phyloP scores from a whole-genome alignment of 2,797 vertebrate genomes.

The Betta splendens region DNA sequence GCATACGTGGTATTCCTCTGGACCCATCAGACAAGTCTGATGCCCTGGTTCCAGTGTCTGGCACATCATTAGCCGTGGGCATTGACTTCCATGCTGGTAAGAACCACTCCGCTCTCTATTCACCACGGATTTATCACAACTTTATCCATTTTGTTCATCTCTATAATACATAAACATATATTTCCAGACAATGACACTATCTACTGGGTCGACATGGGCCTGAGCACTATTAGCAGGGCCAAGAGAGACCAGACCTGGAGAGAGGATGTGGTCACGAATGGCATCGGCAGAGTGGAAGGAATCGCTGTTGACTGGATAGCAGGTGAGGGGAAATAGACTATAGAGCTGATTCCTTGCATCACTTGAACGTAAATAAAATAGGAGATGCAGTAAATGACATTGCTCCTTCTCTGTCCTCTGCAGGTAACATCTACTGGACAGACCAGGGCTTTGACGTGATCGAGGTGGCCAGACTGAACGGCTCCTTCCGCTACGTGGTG shows the following conservation, averaged over 20 bases:
- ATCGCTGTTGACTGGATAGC: conserved; percentile 97
- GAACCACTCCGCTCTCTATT: too few relatives aligned
- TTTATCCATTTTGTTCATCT: not conserved
- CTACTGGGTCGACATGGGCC: conserved; percentile 98
- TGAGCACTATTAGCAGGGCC: conserved; percentile 93
- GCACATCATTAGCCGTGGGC: conserved; percentile 93
- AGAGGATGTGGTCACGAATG: conserved; percentile 92
- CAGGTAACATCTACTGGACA: conserved; percentile 99
- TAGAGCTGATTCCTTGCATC: not conserved
- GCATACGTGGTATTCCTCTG: conserved; percentile 94
- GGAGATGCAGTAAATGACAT: not conserved
- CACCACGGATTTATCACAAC: too few relatives aligned
- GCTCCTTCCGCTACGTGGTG: conserved; percentile 97
- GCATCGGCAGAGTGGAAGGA: conserved; percentile 94
- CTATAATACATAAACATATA: not conserved
- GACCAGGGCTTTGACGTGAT: conserved; percentile 99
- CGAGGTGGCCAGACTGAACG: conserved; percentile 94
- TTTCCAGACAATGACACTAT: conserved; percentile 91
- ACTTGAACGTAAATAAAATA: not conserved
- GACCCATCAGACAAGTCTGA: conserved; percentile 95
- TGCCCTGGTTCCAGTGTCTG: conserved; percentile 92
- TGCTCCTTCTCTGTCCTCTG: not conserved
- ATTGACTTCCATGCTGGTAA: conserved; percentile 97
- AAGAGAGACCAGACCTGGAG: conserved; percentile 97
- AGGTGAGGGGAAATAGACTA: conserved; percentile 73